These are phyloP conservation scores for Carassius gibelio DNA, from an alignment of 2,113 vertebrate species.

Conservation along the genomic window DNA sequence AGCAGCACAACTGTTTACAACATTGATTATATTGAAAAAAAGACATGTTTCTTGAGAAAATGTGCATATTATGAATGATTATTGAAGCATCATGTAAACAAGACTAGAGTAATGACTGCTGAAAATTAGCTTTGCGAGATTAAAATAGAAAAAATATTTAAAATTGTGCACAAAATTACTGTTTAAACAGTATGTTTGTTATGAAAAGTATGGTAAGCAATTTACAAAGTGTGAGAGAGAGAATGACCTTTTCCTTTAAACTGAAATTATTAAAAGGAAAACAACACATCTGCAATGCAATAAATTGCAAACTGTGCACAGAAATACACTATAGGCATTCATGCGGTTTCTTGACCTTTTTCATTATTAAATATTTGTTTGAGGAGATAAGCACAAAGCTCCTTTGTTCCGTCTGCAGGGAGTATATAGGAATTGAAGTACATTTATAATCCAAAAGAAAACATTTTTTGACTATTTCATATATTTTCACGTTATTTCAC, in stretches of 20 bases:
- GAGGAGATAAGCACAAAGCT: slow-evolving; percentile 56
- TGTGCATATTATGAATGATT: no score
- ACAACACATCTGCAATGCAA: slow-evolving; percentile 54
- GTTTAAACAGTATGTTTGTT: neutral
- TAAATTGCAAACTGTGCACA: slow-evolving; percentile 59
- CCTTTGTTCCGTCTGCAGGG: slow-evolving; percentile 30
- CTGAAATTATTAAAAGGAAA: slow-evolving; percentile 56
- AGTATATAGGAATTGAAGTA: slow-evolving; percentile 18
- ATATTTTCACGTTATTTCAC: neutral
- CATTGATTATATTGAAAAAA: no score
- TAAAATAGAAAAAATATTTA: no score
- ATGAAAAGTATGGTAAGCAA: neutral
- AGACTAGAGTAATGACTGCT: no score
- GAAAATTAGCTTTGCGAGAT: no score
- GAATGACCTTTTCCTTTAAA: slow-evolving; percentile 69
- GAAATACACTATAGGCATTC: slow-evolving; percentile 46
- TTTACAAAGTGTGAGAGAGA: slow-evolving; percentile 4
- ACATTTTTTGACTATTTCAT: slow-evolving; percentile 1
- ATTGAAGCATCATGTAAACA: no score
- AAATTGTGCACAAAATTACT: no score
- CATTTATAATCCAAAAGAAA: slow-evolving; percentile 1
- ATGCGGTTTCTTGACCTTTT: slow-evolving; percentile 70
- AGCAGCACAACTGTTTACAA: no score
- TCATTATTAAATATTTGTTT: slow-evolving; percentile 72
- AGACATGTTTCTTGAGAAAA: no score